These are phyloP conservation scores for Brachymystax lenok DNA, from an alignment of 2,797 vertebrate genomes.

Conservation along the genomic window DNA sequence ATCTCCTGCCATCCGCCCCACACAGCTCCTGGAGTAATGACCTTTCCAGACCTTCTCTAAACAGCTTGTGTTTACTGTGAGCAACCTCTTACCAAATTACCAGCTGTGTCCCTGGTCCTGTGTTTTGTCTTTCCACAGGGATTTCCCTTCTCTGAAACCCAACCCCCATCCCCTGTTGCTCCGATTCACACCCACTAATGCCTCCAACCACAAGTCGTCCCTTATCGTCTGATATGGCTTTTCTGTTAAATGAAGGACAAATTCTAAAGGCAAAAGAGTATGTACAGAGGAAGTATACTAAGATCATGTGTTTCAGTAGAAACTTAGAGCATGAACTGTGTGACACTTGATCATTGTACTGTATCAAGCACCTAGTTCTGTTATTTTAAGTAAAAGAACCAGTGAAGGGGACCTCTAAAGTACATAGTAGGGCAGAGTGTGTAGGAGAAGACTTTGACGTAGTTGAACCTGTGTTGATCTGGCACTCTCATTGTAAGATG, in stretches of 20 bases:
- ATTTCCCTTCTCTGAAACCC: conserved; percentile 26
- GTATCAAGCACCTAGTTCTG: not conserved
- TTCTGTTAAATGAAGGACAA: conserved; percentile 11
- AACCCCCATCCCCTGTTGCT: conserved; percentile 10
- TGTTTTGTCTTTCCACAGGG: conserved; percentile 74
- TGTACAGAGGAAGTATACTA: not conserved
- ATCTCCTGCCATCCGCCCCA: conserved; percentile 66
- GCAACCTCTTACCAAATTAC: conserved; percentile 79
- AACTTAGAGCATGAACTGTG: conserved; percentile 6
- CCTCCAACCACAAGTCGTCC: conserved; percentile 45
- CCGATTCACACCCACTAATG: conserved; percentile 28
- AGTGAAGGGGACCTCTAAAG: no score
- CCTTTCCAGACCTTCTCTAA: conserved; percentile 75
- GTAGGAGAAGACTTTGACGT: not conserved
- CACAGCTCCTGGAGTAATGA: conserved; percentile 70
- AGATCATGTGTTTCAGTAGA: conserved; percentile 15
- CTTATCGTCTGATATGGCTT: conserved; percentile 35
- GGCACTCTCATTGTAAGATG: conserved; percentile 27
- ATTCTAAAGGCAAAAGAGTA: conserved; percentile 1
- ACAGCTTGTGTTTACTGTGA: conserved; percentile 77
- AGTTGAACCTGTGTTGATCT: conserved; percentile 5
- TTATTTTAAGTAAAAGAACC: not conserved
- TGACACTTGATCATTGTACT: conserved; percentile 2
- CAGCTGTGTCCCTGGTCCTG: conserved; percentile 73
- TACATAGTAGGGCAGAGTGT: no score